phyloP scores from a whole-genome alignment of 2,113 vertebrate genomes.

The Gorsachius goisagi region DNA sequence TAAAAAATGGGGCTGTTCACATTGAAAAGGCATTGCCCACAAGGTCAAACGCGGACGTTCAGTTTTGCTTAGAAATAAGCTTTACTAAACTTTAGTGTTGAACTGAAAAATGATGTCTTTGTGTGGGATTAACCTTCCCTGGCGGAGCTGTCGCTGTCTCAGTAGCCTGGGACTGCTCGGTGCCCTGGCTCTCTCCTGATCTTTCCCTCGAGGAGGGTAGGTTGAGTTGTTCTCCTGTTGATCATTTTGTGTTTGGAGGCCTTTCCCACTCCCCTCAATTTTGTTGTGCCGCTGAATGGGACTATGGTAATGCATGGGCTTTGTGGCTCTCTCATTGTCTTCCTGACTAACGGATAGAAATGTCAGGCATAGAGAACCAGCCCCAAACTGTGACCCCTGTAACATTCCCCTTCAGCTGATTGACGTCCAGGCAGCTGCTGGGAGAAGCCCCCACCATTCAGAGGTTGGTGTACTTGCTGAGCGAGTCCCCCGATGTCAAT shows the following conservation, averaged over 20 bases:
- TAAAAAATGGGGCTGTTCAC: neutral
- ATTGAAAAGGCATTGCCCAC: neutral
- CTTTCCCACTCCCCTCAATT: conserved; percentile 47
- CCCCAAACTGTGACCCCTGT: conserved; percentile 47
- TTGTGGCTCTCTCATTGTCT: conserved; percentile 56
- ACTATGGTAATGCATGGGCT: conserved; percentile 51
- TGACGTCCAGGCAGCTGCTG: conserved; percentile 52
- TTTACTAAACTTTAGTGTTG: neutral
- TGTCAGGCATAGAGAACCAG: conserved; percentile 52
- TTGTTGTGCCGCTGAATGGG: conserved; percentile 30
- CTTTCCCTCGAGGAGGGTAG: neutral
- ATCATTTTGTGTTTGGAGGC: conserved; percentile 47
- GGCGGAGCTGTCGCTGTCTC: neutral
- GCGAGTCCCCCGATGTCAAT: conserved; percentile 34
- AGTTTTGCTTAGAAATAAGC: conserved; percentile 19
- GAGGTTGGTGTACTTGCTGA: conserved; percentile 30
- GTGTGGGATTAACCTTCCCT: conserved; percentile 22
- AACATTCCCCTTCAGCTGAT: conserved; percentile 47
- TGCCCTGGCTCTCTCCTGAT: neutral
- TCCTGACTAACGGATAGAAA: conserved; percentile 56
- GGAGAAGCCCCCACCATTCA: conserved; percentile 61
- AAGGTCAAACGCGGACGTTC: neutral
- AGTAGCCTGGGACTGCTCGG: neutral
- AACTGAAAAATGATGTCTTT: conserved; percentile 17
- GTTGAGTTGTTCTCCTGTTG: conserved; percentile 49